Evolutionary conservation across 2,797 vertebrate species (phyloP).

Genomic region (Myotis daubentonii): DNA sequence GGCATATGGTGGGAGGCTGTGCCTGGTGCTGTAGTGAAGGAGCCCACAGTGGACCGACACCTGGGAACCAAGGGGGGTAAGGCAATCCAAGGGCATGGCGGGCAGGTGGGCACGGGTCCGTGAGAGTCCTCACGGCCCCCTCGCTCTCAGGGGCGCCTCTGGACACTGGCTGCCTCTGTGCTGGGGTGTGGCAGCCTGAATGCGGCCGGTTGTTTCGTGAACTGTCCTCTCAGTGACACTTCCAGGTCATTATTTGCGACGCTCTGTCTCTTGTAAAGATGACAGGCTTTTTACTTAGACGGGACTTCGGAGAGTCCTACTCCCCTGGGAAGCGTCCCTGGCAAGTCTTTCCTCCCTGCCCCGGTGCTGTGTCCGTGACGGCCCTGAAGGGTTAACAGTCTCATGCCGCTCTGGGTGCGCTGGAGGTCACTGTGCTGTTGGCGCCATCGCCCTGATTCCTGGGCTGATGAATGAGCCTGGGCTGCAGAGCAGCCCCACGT

Average conservation of each 20-base stretch:
- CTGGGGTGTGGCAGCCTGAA: neutral
- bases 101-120: neutral
- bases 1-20: fast-evolving
- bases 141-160: neutral
- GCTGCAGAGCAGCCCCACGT: neutral
- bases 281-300: neutral
- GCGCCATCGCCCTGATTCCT: neutral
- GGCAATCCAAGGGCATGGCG: neutral
- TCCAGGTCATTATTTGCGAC: neutral
- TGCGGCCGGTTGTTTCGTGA: neutral
- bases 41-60: neutral
- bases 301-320: neutral
- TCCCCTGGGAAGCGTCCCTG: neutral
- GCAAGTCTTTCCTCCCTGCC: too few relatives aligned
- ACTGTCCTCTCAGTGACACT: too few relatives aligned
- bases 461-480: neutral
- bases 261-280: too few relatives aligned
- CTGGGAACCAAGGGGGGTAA: neutral
- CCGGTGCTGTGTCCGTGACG: neutral
- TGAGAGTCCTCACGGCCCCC: neutral
- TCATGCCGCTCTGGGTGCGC: constrained; percentile 55
- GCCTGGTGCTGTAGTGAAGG: neutral
- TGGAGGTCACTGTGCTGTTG: constrained; percentile 17
- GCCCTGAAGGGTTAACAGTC: constrained; percentile 74
- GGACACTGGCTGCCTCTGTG: neutral